These are phyloP conservation scores for Arrhamphus sclerolepis DNA, from an alignment of 2,797 vertebrate species.

Conservation along the genomic window DNA sequence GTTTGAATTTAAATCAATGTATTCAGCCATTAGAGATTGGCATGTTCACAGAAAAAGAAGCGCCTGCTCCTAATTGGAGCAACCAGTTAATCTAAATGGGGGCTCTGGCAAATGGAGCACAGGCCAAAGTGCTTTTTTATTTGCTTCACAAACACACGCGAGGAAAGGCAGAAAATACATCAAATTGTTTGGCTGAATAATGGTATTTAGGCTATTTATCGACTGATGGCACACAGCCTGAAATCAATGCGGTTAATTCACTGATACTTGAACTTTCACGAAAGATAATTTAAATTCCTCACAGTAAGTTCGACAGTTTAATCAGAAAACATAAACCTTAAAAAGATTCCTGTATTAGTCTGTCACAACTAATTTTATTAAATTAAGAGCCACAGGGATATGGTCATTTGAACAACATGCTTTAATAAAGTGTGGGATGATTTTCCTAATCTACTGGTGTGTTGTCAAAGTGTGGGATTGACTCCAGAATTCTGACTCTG, in stretches of 20 bases:
- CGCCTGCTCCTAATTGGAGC: slow-evolving; percentile 75
- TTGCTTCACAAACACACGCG: slow-evolving; percentile 71
- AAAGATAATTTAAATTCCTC: slow-evolving; percentile 10
- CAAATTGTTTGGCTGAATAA: slow-evolving; percentile 47
- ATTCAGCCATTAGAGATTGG: slow-evolving; percentile 79
- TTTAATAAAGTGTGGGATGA: neutral
- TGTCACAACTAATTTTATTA: slow-evolving; percentile 1
- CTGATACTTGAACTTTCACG: slow-evolving; percentile 14
- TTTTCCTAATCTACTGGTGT: slow-evolving; percentile 1
- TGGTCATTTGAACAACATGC: neutral
- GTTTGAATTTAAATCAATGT: slow-evolving; percentile 87
- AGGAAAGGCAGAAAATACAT: slow-evolving; percentile 38
- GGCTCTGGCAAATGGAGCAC: slow-evolving; percentile 72
- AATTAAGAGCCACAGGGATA: neutral
- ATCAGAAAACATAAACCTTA: slow-evolving; percentile 13
- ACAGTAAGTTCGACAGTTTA: slow-evolving; percentile 14
- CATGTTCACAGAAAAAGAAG: slow-evolving; percentile 68
- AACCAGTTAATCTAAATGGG: slow-evolving; percentile 81
- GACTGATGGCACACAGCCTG: slow-evolving; percentile 21
- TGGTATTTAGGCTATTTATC: slow-evolving; percentile 48
- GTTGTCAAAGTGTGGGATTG: slow-evolving; percentile 2
- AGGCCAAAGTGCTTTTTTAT: slow-evolving; percentile 81
- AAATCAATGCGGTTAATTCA: slow-evolving; percentile 40
- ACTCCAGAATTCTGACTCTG: slow-evolving; percentile 14
- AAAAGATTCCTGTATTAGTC: neutral